Conservation (phyloP, 2,113 vertebrate genomes). For the Peromyscus leucopus region DNA sequence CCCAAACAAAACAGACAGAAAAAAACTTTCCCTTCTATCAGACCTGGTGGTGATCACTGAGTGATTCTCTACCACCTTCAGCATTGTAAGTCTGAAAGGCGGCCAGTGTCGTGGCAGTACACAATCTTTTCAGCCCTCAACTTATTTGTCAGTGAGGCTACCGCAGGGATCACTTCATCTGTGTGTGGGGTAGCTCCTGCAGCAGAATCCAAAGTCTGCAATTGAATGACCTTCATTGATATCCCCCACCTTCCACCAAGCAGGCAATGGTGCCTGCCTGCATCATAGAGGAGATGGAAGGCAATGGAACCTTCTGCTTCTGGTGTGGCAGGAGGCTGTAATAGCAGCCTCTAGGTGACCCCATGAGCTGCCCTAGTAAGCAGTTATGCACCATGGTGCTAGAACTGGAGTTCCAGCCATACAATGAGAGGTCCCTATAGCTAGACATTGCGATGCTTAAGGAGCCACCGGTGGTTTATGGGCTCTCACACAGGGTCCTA, state of each 20-base stretch:
- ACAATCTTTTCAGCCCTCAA: neutral
- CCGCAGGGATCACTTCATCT: neutral
- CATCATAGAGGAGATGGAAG: neutral
- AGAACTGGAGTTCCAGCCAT: neutral
- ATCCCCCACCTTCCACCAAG: no score
- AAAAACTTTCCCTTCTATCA: neutral
- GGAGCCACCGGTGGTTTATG: neutral
- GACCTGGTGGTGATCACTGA: neutral
- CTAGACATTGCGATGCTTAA: neutral
- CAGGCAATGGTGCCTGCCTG: neutral
- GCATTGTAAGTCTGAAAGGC: neutral
- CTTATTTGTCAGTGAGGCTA: neutral
- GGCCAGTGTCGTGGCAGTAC: neutral
- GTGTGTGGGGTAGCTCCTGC: neutral
- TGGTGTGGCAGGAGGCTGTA: neutral
- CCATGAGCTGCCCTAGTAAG: neutral
- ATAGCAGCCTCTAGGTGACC: no score
- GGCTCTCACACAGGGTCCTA: neutral
- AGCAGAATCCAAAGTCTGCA: neutral
- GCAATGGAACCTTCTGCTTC: neutral
- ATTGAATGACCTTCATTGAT: neutral
- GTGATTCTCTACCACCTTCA: neutral
- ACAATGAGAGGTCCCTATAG: neutral
- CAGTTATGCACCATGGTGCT: neutral
- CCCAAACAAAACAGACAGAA: no score